Percentiles rank a stretch among this genome's conserved stretches.
Evolutionary conservation across 2,113 vertebrate genomes (phyloP).

Genomic region (Pedetes capensis): DNA sequence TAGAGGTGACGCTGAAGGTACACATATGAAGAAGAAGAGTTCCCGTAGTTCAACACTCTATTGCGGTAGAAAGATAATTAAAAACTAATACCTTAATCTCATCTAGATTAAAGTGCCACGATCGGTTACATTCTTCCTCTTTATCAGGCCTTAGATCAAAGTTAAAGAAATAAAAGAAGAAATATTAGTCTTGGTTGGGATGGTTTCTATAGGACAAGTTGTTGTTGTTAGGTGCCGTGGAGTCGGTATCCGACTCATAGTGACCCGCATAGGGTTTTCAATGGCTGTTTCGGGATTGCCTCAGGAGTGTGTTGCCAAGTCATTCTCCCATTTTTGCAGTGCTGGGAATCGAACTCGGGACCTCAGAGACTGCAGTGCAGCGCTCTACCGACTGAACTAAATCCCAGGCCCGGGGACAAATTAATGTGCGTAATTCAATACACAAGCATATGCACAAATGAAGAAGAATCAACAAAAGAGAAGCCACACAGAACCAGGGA

Average conservation of each 20-base stretch:
- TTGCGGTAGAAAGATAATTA: accelerated
- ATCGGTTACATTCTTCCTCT: conserved; percentile 80
- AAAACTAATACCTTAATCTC: conserved; percentile 84
- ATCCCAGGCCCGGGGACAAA: no score
- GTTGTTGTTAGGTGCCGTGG: no score
- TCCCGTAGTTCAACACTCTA: accelerated
- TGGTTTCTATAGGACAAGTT: neutral
- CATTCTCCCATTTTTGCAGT: no score
- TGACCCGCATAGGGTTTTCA: no score
- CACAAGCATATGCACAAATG: accelerated
- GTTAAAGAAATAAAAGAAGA: conserved; percentile 26
- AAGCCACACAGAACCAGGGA: accelerated
- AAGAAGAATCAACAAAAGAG: no score
- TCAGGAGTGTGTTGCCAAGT: no score
- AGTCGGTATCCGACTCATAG: no score
- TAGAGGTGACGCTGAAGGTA: neutral
- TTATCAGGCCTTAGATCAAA: conserved; percentile 83
- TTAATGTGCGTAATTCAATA: accelerated
- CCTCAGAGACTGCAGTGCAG: no score
- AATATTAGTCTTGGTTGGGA: neutral
- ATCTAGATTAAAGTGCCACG: conserved; percentile 81
- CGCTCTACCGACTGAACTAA: no score
- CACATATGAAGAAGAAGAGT: neutral
- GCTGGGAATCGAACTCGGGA: no score
- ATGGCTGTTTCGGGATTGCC: no score